Evolutionary conservation across 1,140 invertebrate genomes (phyloP).

Genomic region (Trigoniulus corallinus): DNA sequence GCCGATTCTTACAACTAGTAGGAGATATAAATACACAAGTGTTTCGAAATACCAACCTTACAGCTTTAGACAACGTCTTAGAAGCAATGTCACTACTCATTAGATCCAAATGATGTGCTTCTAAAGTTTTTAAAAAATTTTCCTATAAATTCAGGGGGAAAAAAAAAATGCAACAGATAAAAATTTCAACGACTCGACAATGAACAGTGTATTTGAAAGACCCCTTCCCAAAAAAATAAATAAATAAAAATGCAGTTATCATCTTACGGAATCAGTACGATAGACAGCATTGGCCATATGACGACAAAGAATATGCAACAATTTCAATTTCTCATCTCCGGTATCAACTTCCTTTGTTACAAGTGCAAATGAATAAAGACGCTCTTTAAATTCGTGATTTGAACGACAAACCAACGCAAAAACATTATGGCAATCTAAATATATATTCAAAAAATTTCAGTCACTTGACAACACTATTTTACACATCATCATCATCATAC

Average conservation of each 20-base stretch:
- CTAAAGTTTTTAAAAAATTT: constrained; percentile 51
- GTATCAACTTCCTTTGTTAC: constrained; percentile 17
- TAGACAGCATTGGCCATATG: constrained; percentile 44
- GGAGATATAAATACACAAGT: no score
- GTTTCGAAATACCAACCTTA: constrained; percentile 35
- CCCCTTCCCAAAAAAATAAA: no score
- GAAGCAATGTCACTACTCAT: constrained; percentile 63
- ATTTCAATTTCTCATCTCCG: constrained; percentile 55
- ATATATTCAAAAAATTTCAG: constrained; percentile 14
- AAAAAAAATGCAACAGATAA: constrained; percentile 1
- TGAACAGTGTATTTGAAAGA: no score
- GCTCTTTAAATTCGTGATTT: constrained; percentile 69
- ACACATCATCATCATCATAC: no score
- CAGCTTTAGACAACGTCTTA: constrained; percentile 64
- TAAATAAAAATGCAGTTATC: constrained; percentile 2
- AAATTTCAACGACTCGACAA: no score
- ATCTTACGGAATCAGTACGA: constrained; percentile 29
- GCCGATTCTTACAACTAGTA: neutral
- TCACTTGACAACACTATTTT: no score
- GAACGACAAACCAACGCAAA: constrained; percentile 70
- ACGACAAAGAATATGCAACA: constrained; percentile 62
- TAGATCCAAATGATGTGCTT: constrained; percentile 62
- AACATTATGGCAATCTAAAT: constrained; percentile 64
- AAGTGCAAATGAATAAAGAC: constrained; percentile 69
- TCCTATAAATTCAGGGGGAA: constrained; percentile 34